Conservation (phyloP, 2,888 invertebrate species). For the Tenthredo scrophulariae region DNA sequence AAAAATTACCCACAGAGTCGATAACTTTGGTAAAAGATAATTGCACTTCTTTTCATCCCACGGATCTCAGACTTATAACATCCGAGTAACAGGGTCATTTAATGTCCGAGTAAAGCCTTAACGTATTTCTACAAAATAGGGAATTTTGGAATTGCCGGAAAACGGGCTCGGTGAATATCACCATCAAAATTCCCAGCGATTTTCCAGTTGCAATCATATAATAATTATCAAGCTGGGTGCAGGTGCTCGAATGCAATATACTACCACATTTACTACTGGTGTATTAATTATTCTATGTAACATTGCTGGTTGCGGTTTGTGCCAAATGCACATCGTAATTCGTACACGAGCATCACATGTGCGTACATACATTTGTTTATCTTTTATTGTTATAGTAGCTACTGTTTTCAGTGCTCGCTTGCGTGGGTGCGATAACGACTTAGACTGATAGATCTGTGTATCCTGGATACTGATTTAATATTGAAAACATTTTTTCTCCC, state of each 20-base stretch:
- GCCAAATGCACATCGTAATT: slow-evolving; percentile 13
- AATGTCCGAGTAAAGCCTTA: not conserved
- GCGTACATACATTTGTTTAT: slow-evolving; percentile 22
- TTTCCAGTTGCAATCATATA: slow-evolving; percentile 23
- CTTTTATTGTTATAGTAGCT: not conserved
- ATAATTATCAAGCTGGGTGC: slow-evolving; percentile 30
- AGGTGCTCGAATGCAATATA: not conserved
- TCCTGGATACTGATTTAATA: not conserved
- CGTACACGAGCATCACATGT: not conserved
- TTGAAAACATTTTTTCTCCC: not conserved
- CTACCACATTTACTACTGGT: slow-evolving; percentile 3
- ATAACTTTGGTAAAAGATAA: not conserved
- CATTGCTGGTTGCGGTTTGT: slow-evolving; percentile 15
- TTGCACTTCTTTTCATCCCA: not conserved
- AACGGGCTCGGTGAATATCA: not conserved
- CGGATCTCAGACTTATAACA: not conserved
- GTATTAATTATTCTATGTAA: slow-evolving; percentile 43
- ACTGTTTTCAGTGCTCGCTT: not conserved
- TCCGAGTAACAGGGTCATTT: not conserved
- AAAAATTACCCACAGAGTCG: not conserved
- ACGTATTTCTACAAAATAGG: not conserved
- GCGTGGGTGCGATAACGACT: not conserved
- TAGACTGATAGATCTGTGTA: not conserved
- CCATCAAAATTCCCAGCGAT: not conserved
- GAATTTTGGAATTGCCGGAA: not conserved